phyloP scores from a whole-genome alignment of 2,113 vertebrate species.

The Ellobius talpinus region DNA sequence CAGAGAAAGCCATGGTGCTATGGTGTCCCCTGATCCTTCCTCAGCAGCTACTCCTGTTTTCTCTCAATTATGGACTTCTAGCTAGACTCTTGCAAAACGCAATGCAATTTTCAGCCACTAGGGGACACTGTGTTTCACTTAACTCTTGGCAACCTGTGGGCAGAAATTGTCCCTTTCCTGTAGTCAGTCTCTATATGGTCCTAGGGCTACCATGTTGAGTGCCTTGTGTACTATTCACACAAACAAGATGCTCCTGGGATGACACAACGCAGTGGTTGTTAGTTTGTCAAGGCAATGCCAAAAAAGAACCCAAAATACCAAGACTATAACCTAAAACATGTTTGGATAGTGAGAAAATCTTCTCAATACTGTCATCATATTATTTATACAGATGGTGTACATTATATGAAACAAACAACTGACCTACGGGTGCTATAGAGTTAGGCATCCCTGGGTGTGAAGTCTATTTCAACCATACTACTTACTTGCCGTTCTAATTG shows the following conservation, averaged over 20 bases:
- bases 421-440: not conserved
- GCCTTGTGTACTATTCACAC: not conserved
- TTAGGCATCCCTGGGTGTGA: not conserved
- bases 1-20: not conserved
- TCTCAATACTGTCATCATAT: constrained; percentile 34
- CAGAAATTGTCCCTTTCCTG: constrained; percentile 15
- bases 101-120: constrained; percentile 52
- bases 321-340: constrained; percentile 43
- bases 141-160: not conserved
- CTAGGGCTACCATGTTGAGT: not conserved
- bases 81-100: not conserved
- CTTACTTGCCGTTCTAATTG: not conserved
- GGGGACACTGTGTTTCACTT: constrained; percentile 39
- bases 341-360: constrained; percentile 53
- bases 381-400: constrained; percentile 47
- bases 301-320: constrained; percentile 55
- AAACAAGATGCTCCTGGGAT: not conserved
- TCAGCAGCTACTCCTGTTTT: not conserved
- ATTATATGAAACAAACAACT: constrained; percentile 14
- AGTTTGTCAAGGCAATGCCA: constrained; percentile 43
- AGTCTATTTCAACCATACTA: not conserved
- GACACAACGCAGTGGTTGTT: not conserved
- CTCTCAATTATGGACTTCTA: not conserved
- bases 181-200: constrained; percentile 14
- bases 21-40: not conserved